Conservation (phyloP, 2,888 invertebrate genomes). For the Seira sanloemensis region DNA sequence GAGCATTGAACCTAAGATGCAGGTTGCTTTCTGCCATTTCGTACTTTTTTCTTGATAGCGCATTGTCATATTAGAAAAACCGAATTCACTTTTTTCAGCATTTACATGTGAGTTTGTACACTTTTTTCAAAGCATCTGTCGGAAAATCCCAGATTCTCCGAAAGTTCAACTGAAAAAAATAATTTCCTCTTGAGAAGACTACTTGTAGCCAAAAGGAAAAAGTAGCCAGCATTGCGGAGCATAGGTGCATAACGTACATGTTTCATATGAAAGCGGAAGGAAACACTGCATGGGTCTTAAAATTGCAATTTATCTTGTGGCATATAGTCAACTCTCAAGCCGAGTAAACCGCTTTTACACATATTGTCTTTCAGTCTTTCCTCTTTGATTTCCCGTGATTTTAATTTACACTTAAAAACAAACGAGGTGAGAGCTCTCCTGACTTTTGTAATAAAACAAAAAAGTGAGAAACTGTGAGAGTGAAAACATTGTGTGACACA, state of each 20-base stretch:
- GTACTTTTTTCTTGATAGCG: conserved; percentile 10
- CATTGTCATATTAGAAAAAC: conserved; percentile 31
- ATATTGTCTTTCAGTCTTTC: neutral
- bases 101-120: conserved; percentile 3
- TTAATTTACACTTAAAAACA: conserved; percentile 38
- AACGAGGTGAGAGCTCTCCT: conserved; percentile 4
- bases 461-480: conserved; percentile 4
- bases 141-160: conserved; percentile 62
- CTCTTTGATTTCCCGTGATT: conserved; percentile 19
- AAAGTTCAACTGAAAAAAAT: conserved; percentile 31
- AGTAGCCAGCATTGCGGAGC: neutral
- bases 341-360: neutral
- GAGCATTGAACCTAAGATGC: conserved; percentile 58
- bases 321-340: neutral
- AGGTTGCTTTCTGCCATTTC: conserved; percentile 55
- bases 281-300: too few relatives aligned
- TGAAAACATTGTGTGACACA: neutral
- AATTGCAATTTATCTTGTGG: neutral
- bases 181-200: conserved; percentile 26
- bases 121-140: conserved; percentile 42
- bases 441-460: conserved; percentile 4
- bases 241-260: too few relatives aligned
- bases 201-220: neutral
- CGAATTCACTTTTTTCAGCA: conserved; percentile 12
- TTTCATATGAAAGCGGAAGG: too few relatives aligned